phyloP scores from a whole-genome alignment of 2,888 invertebrate species.

The Clepsis dumicolana region DNA sequence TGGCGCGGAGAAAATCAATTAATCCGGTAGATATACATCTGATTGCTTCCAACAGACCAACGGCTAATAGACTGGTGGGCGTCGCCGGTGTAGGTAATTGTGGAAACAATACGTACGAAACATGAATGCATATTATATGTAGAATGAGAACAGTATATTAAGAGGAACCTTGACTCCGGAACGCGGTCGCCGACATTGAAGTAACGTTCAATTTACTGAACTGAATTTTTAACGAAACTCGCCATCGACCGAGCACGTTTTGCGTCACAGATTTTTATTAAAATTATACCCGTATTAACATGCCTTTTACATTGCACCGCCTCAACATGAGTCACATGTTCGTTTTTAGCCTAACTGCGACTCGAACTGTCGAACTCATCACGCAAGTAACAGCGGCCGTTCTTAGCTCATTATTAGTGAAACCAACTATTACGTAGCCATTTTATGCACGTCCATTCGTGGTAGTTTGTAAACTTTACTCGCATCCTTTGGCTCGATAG shows the following conservation, averaged over 20 bases:
- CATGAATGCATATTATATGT: background rate
- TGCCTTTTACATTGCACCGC: background rate
- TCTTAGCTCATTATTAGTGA: background rate
- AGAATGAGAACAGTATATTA: conserved; percentile 30
- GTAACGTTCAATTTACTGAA: conserved; percentile 31
- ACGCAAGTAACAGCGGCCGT: conserved; percentile 1
- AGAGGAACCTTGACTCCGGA: conserved; percentile 49
- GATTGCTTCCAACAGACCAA: conserved; percentile 3
- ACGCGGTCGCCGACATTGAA: conserved; percentile 51
- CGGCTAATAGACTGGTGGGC: background rate
- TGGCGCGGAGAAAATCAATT: background rate
- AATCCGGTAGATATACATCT: background rate
- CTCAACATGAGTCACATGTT: conserved; percentile 11
- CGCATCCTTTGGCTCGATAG: background rate
- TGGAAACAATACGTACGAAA: background rate
- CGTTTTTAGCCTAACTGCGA: conserved; percentile 9
- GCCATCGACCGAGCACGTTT: background rate
- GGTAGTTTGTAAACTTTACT: background rate
- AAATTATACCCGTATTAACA: background rate
- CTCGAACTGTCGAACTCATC: conserved; percentile 10
- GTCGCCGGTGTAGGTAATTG: background rate
- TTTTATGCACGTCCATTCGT: conserved; percentile 7
- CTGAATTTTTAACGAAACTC: conserved; percentile 6
- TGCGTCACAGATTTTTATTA: conserved; percentile 1
- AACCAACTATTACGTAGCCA: conserved; percentile 13